Evolutionary conservation across 2,888 invertebrate species (phyloP).

Genomic region (Gasteruption jaculator): DNA sequence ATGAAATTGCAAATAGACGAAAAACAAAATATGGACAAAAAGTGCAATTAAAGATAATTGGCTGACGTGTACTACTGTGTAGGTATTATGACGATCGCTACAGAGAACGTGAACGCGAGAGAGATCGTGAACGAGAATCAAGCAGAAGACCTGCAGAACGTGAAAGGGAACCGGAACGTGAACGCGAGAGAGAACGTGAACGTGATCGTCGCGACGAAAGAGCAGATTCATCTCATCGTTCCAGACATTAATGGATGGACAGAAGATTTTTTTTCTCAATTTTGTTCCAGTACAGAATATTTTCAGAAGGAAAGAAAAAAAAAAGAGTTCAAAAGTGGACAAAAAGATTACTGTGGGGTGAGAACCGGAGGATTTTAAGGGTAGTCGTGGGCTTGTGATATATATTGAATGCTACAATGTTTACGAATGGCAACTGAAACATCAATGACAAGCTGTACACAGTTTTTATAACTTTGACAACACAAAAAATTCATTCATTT

Average conservation of each 20-base stretch:
- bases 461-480: too few species aligned
- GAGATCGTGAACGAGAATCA: conserved; percentile 59
- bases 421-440: too few species aligned
- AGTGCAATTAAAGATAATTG: conserved; percentile 32
- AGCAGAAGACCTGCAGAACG: conserved; percentile 56
- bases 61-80: conserved; percentile 46
- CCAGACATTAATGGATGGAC: conserved; percentile 58
- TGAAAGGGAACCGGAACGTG: conserved; percentile 61
- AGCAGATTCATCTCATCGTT: conserved; percentile 59
- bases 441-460: too few species aligned
- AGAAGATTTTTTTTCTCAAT: conserved; percentile 16
- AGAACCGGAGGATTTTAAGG: too few species aligned
- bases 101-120: conserved; percentile 63
- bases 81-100: conserved; percentile 87
- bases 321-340: conserved; percentile 9
- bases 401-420: too few species aligned
- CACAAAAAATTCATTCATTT: too few species aligned
- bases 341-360: conserved; percentile 16
- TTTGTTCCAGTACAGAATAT: conserved; percentile 23
- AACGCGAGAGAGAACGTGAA: conserved; percentile 63
- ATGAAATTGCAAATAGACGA: conserved; percentile 9
- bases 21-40: conserved; percentile 9
- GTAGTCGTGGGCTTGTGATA: too few species aligned
- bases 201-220: conserved; percentile 63
- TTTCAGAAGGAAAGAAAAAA: neutral